Evolutionary conservation across 1,140 invertebrate species (phyloP), one percentile per base, ranked within the genome.

Genomic region (Drosophila repletoides): DNA sequence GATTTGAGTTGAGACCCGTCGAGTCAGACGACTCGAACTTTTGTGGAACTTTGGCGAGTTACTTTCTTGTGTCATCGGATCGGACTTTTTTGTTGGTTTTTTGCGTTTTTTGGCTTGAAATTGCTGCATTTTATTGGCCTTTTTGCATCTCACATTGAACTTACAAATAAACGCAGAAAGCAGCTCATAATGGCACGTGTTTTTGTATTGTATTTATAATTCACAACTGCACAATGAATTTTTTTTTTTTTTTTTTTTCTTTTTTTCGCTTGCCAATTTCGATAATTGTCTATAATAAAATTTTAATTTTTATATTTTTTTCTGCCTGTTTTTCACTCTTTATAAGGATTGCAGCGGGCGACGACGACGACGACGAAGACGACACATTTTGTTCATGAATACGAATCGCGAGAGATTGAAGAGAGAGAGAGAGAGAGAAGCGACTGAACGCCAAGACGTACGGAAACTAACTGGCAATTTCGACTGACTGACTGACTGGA

Each of bases 131-230:
- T 19, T 5, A 28, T 28, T 55, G 19, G 15, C 15, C 12, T 6
- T 6, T 14, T 56, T 65, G 26, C 33, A 29, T 15, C 14, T 10
- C 43, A 36, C 15, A 15, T 36, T 17, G 34, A n/a, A 67, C 79
- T 86, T 84, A 84, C 79, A 75, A 84, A 84, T 29, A 84, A 68
- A 56, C 75, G 79, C 41, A 84, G 53, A 72, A 84, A 84, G 28
- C 79, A 84, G 36, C 79, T 84, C 79, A 84, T n/a, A n/a, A n/a
- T 84, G 66, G 61, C 79, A 67, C 69, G 65, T 74, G 79, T 71
- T 59, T 46, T 10, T 21, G 14, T 51, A 60, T 56, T 41, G 15
- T 45, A 17, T 26, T 45, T n/a, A n/a, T n/a, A 73, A 77, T 77
- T 67, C 72, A 29, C 28, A 14, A 14, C 49, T 9, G 53, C 28